These are phyloP conservation scores for Salvelinus namaycush DNA, from an alignment of 2,113 vertebrate species.

Conservation along the genomic window DNA sequence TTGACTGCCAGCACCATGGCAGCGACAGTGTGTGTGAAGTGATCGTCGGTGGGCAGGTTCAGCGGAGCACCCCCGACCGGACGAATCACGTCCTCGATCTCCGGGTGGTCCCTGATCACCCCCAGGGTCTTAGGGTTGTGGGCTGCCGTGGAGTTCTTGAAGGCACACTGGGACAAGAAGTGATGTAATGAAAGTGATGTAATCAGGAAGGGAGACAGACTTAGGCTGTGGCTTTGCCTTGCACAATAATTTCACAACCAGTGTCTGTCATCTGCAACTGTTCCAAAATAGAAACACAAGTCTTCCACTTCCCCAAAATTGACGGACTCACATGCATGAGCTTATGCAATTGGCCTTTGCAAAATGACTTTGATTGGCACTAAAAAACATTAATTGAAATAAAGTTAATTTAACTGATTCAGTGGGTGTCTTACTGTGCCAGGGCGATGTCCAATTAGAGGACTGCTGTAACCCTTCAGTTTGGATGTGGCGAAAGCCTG, in stretches of 20 bases:
- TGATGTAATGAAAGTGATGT: neutral
- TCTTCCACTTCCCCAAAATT: slow-evolving; percentile 8
- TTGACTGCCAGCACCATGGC: slow-evolving; percentile 75
- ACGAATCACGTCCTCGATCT: slow-evolving; percentile 76
- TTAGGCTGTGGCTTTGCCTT: neutral
- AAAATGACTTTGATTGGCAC: neutral
- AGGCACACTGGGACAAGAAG: slow-evolving; percentile 61
- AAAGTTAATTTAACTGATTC: neutral
- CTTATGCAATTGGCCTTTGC: neutral
- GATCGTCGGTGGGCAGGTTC: slow-evolving; percentile 71
- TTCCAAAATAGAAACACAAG: neutral
- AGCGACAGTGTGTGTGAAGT: slow-evolving; percentile 74
- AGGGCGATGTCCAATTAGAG: slow-evolving; percentile 61
- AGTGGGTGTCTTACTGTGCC: slow-evolving; percentile 65
- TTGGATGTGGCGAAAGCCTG: slow-evolving; percentile 72
- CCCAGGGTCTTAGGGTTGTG: slow-evolving; percentile 68
- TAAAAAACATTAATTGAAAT: neutral
- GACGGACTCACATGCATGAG: slow-evolving; percentile 10
- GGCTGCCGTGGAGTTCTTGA: slow-evolving; percentile 57
- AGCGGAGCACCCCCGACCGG: slow-evolving; percentile 72
- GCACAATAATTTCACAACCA: neutral
- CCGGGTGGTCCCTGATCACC: slow-evolving; percentile 73
- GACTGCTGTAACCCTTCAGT: slow-evolving; percentile 73
- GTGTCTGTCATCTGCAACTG: neutral
- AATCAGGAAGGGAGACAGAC: neutral